A percentile compares a stretch with the other conserved stretches of the same genome.
These are phyloP conservation scores for Mylabris sibirica DNA, from an alignment of 2,888 invertebrate species.

Conservation along the genomic window DNA sequence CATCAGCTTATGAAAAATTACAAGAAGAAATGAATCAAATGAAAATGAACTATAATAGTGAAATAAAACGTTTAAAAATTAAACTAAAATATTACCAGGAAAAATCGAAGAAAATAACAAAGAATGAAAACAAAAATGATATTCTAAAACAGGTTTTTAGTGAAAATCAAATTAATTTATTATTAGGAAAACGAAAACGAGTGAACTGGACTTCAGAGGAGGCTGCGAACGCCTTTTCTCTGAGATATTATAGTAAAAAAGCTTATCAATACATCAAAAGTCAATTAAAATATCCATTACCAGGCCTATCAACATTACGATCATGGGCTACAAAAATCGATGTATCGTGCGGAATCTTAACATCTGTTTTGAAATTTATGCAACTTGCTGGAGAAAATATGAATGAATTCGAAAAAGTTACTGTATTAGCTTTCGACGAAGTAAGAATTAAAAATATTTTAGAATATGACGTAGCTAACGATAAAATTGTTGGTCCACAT, in stretches of 20 bases:
- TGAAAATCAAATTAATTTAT: slow-evolving; percentile 26
- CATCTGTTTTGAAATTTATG: slow-evolving; percentile 26
- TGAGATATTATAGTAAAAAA: slow-evolving; percentile 28
- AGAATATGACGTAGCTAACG: too few species aligned
- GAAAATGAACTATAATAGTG: neutral
- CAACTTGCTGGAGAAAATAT: slow-evolving; percentile 29
- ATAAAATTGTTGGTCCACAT: slow-evolving; percentile 29
- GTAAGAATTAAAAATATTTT: slow-evolving; percentile 27
- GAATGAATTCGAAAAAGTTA: slow-evolving; percentile 26
- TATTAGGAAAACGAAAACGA: slow-evolving; percentile 22
- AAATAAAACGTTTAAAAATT: slow-evolving; percentile 7
- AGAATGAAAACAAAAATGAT: neutral
- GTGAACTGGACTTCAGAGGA: slow-evolving; percentile 26
- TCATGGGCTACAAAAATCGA: slow-evolving; percentile 32
- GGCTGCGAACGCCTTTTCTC: slow-evolving; percentile 26
- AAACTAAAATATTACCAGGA: neutral
- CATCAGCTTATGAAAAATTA: too few species aligned
- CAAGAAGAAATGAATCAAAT: neutral
- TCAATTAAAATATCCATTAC: slow-evolving; percentile 23
- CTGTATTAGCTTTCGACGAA: slow-evolving; percentile 31
- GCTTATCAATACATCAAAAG: slow-evolving; percentile 22
- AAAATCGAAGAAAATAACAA: neutral
- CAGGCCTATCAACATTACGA: slow-evolving; percentile 30
- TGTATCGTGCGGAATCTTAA: slow-evolving; percentile 25
- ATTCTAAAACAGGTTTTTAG: slow-evolving; percentile 13